These are phyloP conservation scores for Drosophila cognata DNA, from an alignment of 2,888 invertebrate species.

Conservation along the genomic window DNA sequence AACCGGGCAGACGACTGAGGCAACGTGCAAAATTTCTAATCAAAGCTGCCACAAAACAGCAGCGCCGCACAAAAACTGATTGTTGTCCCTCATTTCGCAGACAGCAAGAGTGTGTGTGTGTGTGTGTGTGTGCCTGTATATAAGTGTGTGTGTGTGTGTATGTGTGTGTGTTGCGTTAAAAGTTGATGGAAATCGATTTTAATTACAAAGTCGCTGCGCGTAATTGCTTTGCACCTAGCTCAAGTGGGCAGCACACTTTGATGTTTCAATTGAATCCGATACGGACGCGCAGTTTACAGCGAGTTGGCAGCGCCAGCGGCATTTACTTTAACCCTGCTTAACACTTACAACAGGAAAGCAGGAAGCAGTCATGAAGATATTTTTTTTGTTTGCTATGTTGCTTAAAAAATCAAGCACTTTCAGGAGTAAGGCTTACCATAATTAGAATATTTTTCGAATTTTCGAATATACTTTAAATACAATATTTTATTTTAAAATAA, in stretches of 20 bases:
- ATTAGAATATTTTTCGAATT: not conserved
- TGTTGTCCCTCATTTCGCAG: constrained; percentile 44
- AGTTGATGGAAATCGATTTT: constrained; percentile 77
- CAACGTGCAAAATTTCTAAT: constrained; percentile 71
- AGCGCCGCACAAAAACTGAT: constrained; percentile 64
- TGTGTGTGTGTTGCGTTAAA: constrained; percentile 44
- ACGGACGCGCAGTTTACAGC: constrained; percentile 34
- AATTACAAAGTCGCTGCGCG: constrained; percentile 79
- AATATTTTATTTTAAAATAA: not conserved
- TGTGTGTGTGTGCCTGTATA: constrained; percentile 1
- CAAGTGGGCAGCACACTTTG: constrained; percentile 67
- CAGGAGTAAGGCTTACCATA: not conserved
- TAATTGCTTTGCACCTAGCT: constrained; percentile 78
- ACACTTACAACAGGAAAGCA: not conserved
- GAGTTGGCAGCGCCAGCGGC: constrained; percentile 39
- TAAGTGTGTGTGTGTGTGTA: constrained; percentile 6
- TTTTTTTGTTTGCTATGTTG: no score
- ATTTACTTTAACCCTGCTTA: constrained; percentile 39
- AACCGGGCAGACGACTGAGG: not conserved
- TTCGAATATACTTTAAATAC: not conserved
- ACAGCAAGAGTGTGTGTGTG: constrained; percentile 7
- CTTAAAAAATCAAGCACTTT: not conserved
- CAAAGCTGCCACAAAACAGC: constrained; percentile 70
- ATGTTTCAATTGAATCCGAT: constrained; percentile 47
- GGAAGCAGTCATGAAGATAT: not conserved